Percentiles rank a stretch among this genome's conserved stretches.
These are phyloP conservation scores for Lissocephala sabroskyi DNA, from an alignment of 2,888 invertebrate genomes.

Conservation along the genomic window DNA sequence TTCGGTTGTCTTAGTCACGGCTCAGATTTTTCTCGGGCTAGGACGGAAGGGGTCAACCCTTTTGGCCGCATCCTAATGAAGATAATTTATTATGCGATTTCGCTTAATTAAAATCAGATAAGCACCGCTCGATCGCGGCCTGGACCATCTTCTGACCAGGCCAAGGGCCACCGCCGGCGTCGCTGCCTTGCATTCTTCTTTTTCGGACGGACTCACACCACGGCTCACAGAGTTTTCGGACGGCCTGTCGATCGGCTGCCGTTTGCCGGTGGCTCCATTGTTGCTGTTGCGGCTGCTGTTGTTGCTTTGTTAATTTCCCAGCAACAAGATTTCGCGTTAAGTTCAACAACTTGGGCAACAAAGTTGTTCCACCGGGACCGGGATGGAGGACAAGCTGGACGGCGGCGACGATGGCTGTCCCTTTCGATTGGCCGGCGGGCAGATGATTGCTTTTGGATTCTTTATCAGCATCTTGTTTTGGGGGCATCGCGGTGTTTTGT, in stretches of 20 bases:
- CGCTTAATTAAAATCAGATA: constrained; percentile 73
- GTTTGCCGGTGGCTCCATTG: too few species aligned
- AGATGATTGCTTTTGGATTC: constrained; percentile 57
- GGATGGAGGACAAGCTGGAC: constrained; percentile 49
- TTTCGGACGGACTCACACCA: background rate
- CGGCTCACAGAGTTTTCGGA: background rate
- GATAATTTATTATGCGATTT: constrained; percentile 73
- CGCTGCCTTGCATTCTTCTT: constrained; percentile 7
- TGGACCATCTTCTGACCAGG: background rate
- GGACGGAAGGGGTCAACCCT: background rate
- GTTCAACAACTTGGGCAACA: constrained; percentile 65
- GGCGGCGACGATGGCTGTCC: constrained; percentile 28
- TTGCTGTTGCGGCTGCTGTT: constrained; percentile 6
- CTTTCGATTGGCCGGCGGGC: constrained; percentile 30
- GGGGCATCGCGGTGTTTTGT: constrained; percentile 56
- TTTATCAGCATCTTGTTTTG: constrained; percentile 61
- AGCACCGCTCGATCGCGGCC: constrained; percentile 44
- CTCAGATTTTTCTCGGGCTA: too few species aligned
- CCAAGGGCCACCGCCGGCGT: background rate
- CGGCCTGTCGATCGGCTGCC: too few species aligned
- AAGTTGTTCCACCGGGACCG: constrained; percentile 45
- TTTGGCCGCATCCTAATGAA: constrained; percentile 61
- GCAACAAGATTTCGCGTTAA: constrained; percentile 66
- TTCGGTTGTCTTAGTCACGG: too few species aligned
- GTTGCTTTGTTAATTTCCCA: constrained; percentile 57